phyloP scores from a whole-genome alignment of 2,888 invertebrate species.

The Nudaria mundana region DNA sequence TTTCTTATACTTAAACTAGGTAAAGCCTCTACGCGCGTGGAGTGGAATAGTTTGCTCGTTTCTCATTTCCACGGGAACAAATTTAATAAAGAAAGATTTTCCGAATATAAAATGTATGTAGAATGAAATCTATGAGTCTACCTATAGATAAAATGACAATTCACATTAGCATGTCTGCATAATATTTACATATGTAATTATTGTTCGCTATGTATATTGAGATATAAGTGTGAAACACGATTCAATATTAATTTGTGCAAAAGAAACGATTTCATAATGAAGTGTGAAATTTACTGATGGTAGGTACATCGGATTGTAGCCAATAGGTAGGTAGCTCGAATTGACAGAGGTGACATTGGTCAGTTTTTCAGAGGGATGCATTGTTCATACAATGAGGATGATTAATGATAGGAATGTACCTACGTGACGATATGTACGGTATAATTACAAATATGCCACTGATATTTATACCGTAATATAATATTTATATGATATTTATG shows the following conservation, averaged over 20 bases:
- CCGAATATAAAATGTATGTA: too few species aligned
- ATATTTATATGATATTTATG: too few species aligned
- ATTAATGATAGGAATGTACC: constrained; percentile 2
- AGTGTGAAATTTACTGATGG: constrained; percentile 7
- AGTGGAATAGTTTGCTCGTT: too few species aligned
- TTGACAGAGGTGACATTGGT: constrained; percentile 18
- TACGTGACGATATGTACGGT: constrained; percentile 2
- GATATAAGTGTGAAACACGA: constrained; percentile 21
- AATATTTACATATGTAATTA: constrained; percentile 1
- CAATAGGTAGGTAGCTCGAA: neutral
- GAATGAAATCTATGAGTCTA: constrained; percentile 5
- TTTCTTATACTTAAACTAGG: too few species aligned
- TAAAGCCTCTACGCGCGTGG: too few species aligned
- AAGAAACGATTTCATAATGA: constrained; percentile 10
- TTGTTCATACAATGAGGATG: constrained; percentile 14
- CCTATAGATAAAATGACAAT: constrained; percentile 13
- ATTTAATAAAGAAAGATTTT: too few species aligned
- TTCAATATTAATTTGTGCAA: constrained; percentile 22
- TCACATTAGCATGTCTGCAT: constrained; percentile 17
- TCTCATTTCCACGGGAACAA: too few species aligned
- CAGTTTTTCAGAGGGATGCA: constrained; percentile 2
- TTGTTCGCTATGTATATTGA: constrained; percentile 10
- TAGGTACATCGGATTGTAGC: constrained; percentile 7
- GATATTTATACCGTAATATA: too few species aligned
- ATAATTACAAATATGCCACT: too few species aligned